Conservation (phyloP, 2,113 vertebrate species). For the Triplophysa tibetana region DNA sequence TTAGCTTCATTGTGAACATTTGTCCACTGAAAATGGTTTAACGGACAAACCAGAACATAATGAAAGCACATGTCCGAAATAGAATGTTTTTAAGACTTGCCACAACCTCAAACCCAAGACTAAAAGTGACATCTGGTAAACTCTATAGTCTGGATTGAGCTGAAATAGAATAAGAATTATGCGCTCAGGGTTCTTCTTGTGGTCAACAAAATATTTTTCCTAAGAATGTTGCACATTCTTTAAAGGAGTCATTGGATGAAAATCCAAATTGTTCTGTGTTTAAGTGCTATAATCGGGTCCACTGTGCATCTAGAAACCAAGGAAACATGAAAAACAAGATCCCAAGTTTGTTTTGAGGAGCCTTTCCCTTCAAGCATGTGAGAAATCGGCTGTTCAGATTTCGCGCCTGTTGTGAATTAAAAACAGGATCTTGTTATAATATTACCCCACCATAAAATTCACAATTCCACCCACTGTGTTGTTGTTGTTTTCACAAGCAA, state of each 20-base stretch:
- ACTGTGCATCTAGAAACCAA: too few relatives aligned
- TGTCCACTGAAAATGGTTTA: constrained; percentile 7
- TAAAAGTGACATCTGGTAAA: constrained; percentile 2
- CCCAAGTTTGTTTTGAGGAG: too few relatives aligned
- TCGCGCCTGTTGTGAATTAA: too few relatives aligned
- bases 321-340: too few relatives aligned
- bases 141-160: constrained; percentile 8
- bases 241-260: not conserved
- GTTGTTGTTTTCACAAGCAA: too few relatives aligned
- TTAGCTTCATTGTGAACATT: not conserved
- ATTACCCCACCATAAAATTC: too few relatives aligned
- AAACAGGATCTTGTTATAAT: too few relatives aligned
- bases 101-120: constrained; percentile 37
- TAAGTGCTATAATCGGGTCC: too few relatives aligned
- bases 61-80: constrained; percentile 27
- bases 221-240: not conserved
- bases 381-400: too few relatives aligned
- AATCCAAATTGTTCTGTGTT: not conserved
- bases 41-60: constrained; percentile 39
- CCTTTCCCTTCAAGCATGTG: too few relatives aligned
- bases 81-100: constrained; percentile 6
- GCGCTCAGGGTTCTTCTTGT: not conserved
- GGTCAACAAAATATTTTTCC: constrained; percentile 1
- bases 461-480: too few relatives aligned
- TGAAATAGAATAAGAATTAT: constrained; percentile 31